A percentile compares a stretch with the other conserved stretches of the same genome.
Evolutionary conservation across 2,113 vertebrate species (phyloP).

Genomic region (Fulmarus glacialis): DNA sequence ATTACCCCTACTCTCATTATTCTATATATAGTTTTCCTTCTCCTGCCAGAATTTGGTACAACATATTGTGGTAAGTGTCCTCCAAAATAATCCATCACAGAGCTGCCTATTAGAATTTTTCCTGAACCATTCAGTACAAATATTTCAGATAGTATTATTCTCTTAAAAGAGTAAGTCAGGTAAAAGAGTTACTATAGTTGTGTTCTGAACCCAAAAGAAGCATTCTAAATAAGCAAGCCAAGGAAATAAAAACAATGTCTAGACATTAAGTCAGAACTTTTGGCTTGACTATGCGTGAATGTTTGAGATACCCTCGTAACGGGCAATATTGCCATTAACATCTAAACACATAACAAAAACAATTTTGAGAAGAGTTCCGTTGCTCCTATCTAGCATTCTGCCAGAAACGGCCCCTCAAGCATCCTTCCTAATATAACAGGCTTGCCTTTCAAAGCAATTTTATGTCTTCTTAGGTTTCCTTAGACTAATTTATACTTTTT

Average conservation of each 20-base stretch:
- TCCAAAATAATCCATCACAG: background rate
- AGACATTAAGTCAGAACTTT: background rate
- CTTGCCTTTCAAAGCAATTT: background rate
- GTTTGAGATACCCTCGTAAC: background rate
- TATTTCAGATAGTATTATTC: background rate
- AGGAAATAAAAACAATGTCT: background rate
- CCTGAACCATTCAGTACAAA: background rate
- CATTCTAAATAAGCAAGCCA: background rate
- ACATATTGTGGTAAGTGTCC: background rate
- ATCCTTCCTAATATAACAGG: background rate
- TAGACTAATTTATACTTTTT: background rate
- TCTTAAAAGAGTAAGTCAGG: background rate
- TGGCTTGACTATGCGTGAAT: background rate
- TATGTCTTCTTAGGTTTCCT: background rate
- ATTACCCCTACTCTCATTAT: background rate
- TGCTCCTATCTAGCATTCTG: background rate
- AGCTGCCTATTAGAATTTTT: background rate
- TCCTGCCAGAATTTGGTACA: background rate
- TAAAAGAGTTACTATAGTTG: background rate
- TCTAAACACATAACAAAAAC: background rate
- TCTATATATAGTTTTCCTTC: background rate
- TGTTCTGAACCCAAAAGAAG: background rate
- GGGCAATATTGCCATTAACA: background rate
- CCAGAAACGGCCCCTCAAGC: background rate
- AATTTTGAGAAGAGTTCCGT: background rate